Evolutionary conservation across 1,140 invertebrate species (phyloP), one percentile per base, ranked within the genome.

Genomic region (Eubasilissa regina): DNA sequence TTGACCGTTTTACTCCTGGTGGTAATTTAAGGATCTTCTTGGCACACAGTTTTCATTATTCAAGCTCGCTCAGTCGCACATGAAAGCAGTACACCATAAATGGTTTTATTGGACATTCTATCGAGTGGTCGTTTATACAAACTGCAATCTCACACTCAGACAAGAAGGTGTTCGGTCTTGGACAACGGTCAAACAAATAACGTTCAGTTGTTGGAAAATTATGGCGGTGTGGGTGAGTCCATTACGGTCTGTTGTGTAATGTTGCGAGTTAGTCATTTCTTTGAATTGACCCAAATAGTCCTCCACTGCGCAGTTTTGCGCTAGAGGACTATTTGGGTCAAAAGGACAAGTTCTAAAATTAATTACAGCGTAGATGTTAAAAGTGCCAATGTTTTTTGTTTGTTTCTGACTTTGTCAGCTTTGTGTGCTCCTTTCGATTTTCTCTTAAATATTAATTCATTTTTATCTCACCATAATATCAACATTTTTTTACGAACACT

Each of bases 221-320:
- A 17, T 70, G 17, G 0, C 15, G 25, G 66, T 70, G 66, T 70
- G 15, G 8, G 66, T 70, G 66, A 25, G 45, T 21, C 7, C 43
- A 68, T 43, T 70, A 8, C 17, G 45, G 17, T 8, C 45, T 7
- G 66, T 53, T 10, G 45, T 70, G 66, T 53, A 19, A 17, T 19
- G 55, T 56, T 62, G 58, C 60, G 60, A 11, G 58, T 70, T 45
- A 13, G 19, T 15, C 13, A 15, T n/a, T 66, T 35, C 62, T 70
- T 70, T 48, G 47, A 70, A 51, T 48, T 70, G 66, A 70, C 66
- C 66, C 47, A 21, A 70, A 70, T 70, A 70, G 45, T 48, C 25
- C 11, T 51, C 45, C 51, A n/a, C 62, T 9, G 45, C 66, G 66
- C 66, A 48, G 17, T 53, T 44, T 47, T 48, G 45, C 13, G 35